Percentiles rank a stretch among this genome's conserved stretches.
Conservation (phyloP, 2,797 vertebrate species). For the Microctenopoma steveboyesi region DNA sequence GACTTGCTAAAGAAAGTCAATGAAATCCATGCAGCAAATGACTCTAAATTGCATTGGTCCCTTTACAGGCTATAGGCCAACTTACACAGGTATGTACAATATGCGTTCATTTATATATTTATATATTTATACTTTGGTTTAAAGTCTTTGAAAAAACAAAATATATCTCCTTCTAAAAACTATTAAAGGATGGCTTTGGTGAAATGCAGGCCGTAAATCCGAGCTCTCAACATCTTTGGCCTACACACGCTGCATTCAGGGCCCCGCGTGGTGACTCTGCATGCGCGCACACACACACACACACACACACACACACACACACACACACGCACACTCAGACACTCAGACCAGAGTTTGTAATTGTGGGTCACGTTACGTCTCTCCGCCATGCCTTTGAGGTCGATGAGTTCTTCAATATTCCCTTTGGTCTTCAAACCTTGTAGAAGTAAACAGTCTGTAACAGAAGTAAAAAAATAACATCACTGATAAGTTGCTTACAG, state of each 20-base stretch:
- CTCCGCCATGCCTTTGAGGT: conserved; percentile 77
- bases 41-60: conserved; percentile 84
- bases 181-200: conserved; percentile 61
- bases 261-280: conserved; percentile 31
- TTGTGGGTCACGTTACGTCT: conserved; percentile 68
- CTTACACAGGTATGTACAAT: conserved; percentile 82
- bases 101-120: conserved; percentile 72
- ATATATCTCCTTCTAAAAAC: conserved; percentile 64
- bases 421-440: conserved; percentile 78
- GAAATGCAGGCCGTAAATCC: conserved; percentile 60
- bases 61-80: conserved; percentile 76
- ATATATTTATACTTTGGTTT: conserved; percentile 74
- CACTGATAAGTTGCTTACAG: not conserved
- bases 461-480: not conserved
- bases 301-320: too few relatives aligned
- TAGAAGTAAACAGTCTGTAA: conserved; percentile 85
- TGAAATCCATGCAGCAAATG: conserved; percentile 80
- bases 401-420: conserved; percentile 81
- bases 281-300: conserved; percentile 27
- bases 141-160: conserved; percentile 73
- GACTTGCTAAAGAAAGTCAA: conserved; percentile 69
- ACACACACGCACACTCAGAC: not conserved
- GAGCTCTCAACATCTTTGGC: conserved; percentile 26
- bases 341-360: conserved; percentile 50
- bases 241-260: conserved; percentile 8